These are phyloP conservation scores for Nomia melanderi DNA, from an alignment of 1,140 invertebrate species.

Conservation along the genomic window DNA sequence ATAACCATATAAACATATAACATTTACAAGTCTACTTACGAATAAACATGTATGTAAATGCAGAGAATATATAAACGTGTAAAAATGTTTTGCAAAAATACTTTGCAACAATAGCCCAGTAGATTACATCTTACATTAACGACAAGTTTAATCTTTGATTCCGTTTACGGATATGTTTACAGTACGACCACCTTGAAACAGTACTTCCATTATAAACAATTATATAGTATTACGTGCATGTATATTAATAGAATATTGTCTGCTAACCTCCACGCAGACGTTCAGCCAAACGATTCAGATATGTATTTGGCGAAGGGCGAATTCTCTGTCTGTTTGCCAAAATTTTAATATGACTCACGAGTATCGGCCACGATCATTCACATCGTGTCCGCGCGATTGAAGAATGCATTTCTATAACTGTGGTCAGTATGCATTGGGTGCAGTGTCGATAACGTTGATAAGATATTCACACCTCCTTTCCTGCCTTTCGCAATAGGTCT, in stretches of 20 bases:
- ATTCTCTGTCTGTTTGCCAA: constrained; percentile 35
- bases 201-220: constrained; percentile 35
- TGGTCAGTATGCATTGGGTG: constrained; percentile 1
- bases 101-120: constrained; percentile 1
- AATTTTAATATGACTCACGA: background rate
- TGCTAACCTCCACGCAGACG: constrained; percentile 35
- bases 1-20: background rate
- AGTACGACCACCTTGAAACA: constrained; percentile 25
- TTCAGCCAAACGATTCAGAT: constrained; percentile 10
- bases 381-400: background rate
- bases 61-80: constrained; percentile 16
- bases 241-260: constrained; percentile 35
- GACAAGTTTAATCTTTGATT: background rate
- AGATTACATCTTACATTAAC: background rate
- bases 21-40: constrained; percentile 10
- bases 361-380: constrained; percentile 13
- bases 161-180: constrained; percentile 9
- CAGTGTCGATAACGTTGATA: constrained; percentile 29
- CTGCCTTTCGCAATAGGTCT: background rate
- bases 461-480: constrained; percentile 24
- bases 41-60: constrained; percentile 18
- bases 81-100: background rate
- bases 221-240: constrained; percentile 11
- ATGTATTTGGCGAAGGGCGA: constrained; percentile 32
- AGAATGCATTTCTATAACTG: background rate